Evolutionary conservation across 2,113 vertebrate species (phyloP).

Genomic region (Nerophis lumbriciformis): DNA sequence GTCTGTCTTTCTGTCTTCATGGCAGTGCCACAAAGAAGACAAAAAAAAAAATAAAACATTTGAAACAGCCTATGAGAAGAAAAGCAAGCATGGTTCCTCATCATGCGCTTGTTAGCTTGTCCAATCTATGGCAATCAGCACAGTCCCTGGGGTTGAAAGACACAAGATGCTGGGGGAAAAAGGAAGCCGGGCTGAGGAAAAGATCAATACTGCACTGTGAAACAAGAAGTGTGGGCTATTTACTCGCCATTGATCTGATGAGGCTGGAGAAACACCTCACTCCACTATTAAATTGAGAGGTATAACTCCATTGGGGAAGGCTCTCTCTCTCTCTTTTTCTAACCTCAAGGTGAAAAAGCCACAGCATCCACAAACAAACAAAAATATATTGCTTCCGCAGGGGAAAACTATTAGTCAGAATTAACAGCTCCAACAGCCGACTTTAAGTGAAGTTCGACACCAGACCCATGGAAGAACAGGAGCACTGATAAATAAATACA

Average conservation of each 20-base stretch:
- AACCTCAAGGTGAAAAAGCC: constrained; percentile 77
- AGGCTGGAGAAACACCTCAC: constrained; percentile 98
- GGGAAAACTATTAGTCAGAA: constrained; percentile 83
- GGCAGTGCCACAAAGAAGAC: constrained; percentile 74
- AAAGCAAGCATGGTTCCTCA: constrained; percentile 80
- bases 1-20: constrained; percentile 70
- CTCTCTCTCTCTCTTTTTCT: constrained; percentile 46
- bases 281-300: constrained; percentile 94
- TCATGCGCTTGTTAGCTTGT: constrained; percentile 99
- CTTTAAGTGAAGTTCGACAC: constrained; percentile 52
- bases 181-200: constrained; percentile 90
- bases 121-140: constrained; percentile 99
- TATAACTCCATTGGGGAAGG: constrained; percentile 84
- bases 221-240: constrained; percentile 99
- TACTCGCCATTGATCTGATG: constrained; percentile 99
- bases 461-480: constrained; percentile 36
- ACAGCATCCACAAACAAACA: constrained; percentile 81
- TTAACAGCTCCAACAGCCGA: constrained; percentile 70
- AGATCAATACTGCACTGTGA: constrained; percentile 97
- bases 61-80: constrained; percentile 73
- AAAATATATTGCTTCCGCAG: constrained; percentile 76
- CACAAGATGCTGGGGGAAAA: constrained; percentile 82
- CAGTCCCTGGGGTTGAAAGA: constrained; percentile 96
- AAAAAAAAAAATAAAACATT: constrained; percentile 37
- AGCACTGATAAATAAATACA: constrained; percentile 41